phyloP scores from a whole-genome alignment of 2,797 vertebrate species.

The Anguilla megastoma region DNA sequence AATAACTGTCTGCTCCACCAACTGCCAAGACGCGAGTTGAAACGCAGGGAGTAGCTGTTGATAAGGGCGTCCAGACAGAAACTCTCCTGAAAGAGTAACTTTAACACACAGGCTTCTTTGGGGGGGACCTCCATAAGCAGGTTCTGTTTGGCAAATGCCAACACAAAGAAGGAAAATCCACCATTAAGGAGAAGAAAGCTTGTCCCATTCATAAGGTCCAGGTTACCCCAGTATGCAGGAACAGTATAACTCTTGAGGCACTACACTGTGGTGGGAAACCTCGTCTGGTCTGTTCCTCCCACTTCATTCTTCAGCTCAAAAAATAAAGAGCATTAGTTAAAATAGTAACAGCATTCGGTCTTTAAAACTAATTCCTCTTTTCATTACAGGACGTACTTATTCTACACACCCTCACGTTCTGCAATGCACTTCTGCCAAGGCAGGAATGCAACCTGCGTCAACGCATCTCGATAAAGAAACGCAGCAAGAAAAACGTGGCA shows the following conservation, averaged over 20 bases:
- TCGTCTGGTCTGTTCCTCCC: neutral
- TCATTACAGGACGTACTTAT: neutral
- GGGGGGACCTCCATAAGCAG: neutral
- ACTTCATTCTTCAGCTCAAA: neutral
- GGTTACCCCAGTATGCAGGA: neutral
- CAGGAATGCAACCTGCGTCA: constrained; percentile 15
- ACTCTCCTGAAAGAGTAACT: neutral
- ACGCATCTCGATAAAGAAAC: neutral
- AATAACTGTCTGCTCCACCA: neutral
- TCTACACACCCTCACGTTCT: neutral
- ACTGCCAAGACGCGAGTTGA: neutral
- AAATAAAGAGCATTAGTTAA: neutral
- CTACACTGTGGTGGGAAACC: neutral
- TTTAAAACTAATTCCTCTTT: neutral
- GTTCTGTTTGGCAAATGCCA: neutral
- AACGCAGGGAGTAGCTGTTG: neutral
- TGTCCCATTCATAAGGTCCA: neutral
- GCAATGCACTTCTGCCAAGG: neutral
- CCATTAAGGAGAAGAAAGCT: neutral
- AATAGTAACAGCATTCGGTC: neutral
- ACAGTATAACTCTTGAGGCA: neutral
- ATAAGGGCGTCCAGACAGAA: neutral
- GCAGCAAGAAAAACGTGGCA: neutral
- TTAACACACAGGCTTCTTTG: neutral
- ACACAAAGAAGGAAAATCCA: neutral